Evolutionary conservation across 2,113 vertebrate genomes (phyloP), one percentile per base, ranked within the genome.

Genomic region (Rhombomys opimus): DNA sequence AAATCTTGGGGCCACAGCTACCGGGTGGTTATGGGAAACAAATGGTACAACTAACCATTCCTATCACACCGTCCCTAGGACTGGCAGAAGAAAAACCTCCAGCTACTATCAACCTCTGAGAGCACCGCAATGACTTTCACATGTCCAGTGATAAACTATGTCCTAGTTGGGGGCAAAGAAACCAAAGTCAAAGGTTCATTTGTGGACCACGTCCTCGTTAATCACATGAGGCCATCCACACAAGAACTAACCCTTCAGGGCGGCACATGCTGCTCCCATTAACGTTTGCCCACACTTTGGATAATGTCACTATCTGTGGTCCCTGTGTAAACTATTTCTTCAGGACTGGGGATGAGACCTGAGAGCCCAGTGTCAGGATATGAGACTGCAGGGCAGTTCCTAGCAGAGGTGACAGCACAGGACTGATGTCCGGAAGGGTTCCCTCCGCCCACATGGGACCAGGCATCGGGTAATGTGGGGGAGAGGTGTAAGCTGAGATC

Each of bases 371-470:
- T 8, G 35, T n/a, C 14, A 50, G 30, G 46, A 17, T 13, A 35
- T 14, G 67, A n/a, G 61, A 27, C 61, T 70, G 9, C 12, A 30
- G 54, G 84, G 57, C 18, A 50, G 23, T 70, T 20, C 14, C 10
- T 13, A 1, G 27, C 54, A 32, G 22, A 72, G 38, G 12, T 14
- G n/a, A 38, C 46, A 17, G 4, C 27, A 22, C 50, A 1, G 0
- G 50, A n/a, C 23, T 6, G 3, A n/a, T 65, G 59, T 14, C 0
- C 65, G 5, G 57, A 41, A 52, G 54, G n/a, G 25, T 8, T 13
- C 46, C 1, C 0, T 18, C 8, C 20, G 32, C 27, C 25, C 30
- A 5, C 1, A 11, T 2, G 25, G 78, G 57, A 38, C 57, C 35
- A 23, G 30, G 23, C 25, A 9, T 38, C 30, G 15, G 18, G 27